Evolutionary conservation across 1,140 invertebrate genomes (phyloP).

Genomic region (Rhopalosiphum maidis): DNA sequence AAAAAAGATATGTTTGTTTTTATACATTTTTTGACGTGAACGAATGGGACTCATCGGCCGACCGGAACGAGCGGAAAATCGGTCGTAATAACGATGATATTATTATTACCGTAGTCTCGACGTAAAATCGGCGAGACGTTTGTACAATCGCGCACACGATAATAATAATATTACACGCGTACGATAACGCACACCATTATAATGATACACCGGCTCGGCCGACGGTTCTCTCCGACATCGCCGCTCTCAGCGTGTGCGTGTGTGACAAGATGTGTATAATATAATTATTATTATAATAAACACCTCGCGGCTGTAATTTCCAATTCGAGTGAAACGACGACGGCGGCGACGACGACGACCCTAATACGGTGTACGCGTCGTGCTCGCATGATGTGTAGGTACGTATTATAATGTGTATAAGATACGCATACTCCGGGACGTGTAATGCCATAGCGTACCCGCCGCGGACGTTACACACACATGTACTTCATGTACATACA

Average conservation of each 20-base stretch:
- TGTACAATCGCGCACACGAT: neutral
- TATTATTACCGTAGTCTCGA: neutral
- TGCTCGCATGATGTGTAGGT: neutral
- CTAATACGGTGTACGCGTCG: neutral
- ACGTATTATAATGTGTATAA: neutral
- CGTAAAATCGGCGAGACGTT: neutral
- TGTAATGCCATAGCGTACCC: neutral
- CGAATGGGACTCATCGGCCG: too few relatives aligned
- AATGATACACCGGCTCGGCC: neutral
- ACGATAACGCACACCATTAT: neutral
- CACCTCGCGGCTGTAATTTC: conserved; percentile 34
- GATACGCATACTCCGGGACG: neutral
- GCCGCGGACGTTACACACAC: neutral
- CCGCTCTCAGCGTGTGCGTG: neutral
- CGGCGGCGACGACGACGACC: neutral
- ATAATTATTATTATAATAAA: conserved; percentile 20
- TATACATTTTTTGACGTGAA: too few relatives aligned
- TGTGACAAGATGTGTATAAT: neutral
- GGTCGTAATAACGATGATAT: neutral
- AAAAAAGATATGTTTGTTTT: too few relatives aligned
- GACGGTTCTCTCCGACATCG: too few relatives aligned
- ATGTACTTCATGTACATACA: too few relatives aligned
- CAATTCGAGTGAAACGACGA: conserved; percentile 31
- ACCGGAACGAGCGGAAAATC: too few relatives aligned
- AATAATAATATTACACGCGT: neutral